These are phyloP conservation scores for Austrofundulus limnaeus DNA, from an alignment of 2,113 vertebrate genomes.

Conservation along the genomic window DNA sequence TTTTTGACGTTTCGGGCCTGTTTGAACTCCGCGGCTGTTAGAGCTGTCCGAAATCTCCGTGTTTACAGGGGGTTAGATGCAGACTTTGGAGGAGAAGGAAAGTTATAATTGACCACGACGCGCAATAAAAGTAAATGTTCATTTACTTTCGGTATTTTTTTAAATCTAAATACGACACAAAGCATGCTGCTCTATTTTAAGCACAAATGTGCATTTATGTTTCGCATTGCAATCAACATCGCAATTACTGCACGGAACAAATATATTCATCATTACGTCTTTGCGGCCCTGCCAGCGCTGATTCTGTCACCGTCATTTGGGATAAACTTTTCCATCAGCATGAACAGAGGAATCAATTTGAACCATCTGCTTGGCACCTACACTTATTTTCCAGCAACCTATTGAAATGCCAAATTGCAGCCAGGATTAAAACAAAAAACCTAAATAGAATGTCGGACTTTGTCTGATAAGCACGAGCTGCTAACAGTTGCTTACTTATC, in stretches of 20 bases:
- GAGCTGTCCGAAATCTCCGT: slow-evolving; percentile 50
- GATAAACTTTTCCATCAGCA: slow-evolving; percentile 52
- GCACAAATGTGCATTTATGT: slow-evolving; percentile 20
- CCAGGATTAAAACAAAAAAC: slow-evolving; percentile 53
- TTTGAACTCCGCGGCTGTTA: slow-evolving; percentile 52
- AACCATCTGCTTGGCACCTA: slow-evolving; percentile 65
- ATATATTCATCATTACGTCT: slow-evolving; percentile 42
- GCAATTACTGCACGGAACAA: slow-evolving; percentile 34
- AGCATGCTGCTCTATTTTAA: not conserved
- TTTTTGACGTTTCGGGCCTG: slow-evolving; percentile 32
- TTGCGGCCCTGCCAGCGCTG: slow-evolving; percentile 37
- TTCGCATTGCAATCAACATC: slow-evolving; percentile 41
- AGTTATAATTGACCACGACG: not conserved
- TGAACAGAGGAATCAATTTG: slow-evolving; percentile 51
- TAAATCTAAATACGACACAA: too few relatives aligned
- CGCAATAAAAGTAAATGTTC: too few relatives aligned
- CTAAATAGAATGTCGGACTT: slow-evolving; percentile 25
- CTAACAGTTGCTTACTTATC: slow-evolving; percentile 61
- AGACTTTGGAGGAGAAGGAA: slow-evolving; percentile 15
- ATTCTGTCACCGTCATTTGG: slow-evolving; percentile 27
- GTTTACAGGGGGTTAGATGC: slow-evolving; percentile 23
- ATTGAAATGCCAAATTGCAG: slow-evolving; percentile 57
- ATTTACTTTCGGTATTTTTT: too few relatives aligned
- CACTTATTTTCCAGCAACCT: slow-evolving; percentile 53
- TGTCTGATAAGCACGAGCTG: slow-evolving; percentile 44